Percentiles rank a stretch among this genome's conserved stretches.
Evolutionary conservation across 2,113 vertebrate species (phyloP).

Genomic region (Ictalurus furcatus): DNA sequence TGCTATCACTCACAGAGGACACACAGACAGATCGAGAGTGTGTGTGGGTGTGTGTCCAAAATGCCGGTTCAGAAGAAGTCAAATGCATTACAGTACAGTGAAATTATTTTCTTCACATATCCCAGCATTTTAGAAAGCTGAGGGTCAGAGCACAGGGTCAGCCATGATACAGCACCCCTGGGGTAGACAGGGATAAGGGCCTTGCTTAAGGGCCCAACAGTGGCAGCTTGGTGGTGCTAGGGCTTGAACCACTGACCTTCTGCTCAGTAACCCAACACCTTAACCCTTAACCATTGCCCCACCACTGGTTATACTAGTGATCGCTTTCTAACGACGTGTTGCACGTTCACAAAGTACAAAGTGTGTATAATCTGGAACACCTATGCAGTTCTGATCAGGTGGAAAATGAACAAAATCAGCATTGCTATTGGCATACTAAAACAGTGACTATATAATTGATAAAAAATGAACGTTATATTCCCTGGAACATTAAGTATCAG

Average conservation of each 20-base stretch:
- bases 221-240: background rate
- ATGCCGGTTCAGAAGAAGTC: background rate
- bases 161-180: background rate
- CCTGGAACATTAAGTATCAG: background rate
- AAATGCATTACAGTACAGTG: background rate
- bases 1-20: background rate
- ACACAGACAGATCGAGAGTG: background rate
- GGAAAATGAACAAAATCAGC: background rate
- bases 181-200: background rate
- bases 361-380: background rate
- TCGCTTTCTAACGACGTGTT: background rate
- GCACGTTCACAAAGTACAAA: background rate
- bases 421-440: too few relatives aligned
- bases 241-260: background rate
- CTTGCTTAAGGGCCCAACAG: background rate
- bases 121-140: background rate
- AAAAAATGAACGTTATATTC: too few relatives aligned
- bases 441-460: too few relatives aligned
- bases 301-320: background rate
- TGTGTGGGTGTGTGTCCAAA: background rate
- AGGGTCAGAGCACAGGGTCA: background rate
- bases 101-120: background rate
- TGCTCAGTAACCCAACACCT: too few relatives aligned
- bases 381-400: background rate
- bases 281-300: too few relatives aligned